Evolutionary conservation across 2,113 vertebrate genomes (phyloP), one percentile per base, ranked within the genome.

Genomic region (Lota lota): DNA sequence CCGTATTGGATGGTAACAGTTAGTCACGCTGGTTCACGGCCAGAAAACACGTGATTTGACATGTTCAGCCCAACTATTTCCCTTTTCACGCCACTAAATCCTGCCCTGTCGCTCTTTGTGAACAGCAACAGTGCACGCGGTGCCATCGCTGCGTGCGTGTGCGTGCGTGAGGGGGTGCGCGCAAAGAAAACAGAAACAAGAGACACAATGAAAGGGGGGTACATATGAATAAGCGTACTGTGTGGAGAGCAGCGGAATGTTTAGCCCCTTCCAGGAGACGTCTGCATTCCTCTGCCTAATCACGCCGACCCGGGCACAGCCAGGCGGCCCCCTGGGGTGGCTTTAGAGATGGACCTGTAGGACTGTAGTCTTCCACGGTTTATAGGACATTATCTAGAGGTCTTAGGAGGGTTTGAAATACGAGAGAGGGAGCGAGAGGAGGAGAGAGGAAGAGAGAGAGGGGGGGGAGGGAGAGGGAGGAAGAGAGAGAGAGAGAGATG

Each of bases 171-270:
- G 22, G 61, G 36, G 51, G 68, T 40, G 59, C 5, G 61, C n/a
- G 17, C 15, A 33, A 63, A 19, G 21, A 24, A 20, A 62, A 59
- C 36, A 62, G 20, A 60, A 19, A 33, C 47, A 57, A 19, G 20
- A 56, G 51, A 68, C 68, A 72, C 60, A 58, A 73, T 74, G 63
- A 76, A 78, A 70, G 72, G 61, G 73, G 61, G 22, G 40, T 2
- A 61, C 47, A 69, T 62, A 83, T 89, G 82, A 88, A 87, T 87
- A 79, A 77, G 68, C 54, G 68, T 70, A 78, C 72, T 86, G 81
- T 87, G 53, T 56, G 40, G 53, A 18, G 75, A 79, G 70, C 33
- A 47, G 21, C 69, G 78, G 75, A 77, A 85, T 82, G 87, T 88
- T 90, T 88, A 22, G 69, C 74, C 74, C 54, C 67, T 18, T 10